These are phyloP conservation scores for Hyles euphorbiae DNA, from an alignment of 1,140 invertebrate genomes.

Conservation along the genomic window DNA sequence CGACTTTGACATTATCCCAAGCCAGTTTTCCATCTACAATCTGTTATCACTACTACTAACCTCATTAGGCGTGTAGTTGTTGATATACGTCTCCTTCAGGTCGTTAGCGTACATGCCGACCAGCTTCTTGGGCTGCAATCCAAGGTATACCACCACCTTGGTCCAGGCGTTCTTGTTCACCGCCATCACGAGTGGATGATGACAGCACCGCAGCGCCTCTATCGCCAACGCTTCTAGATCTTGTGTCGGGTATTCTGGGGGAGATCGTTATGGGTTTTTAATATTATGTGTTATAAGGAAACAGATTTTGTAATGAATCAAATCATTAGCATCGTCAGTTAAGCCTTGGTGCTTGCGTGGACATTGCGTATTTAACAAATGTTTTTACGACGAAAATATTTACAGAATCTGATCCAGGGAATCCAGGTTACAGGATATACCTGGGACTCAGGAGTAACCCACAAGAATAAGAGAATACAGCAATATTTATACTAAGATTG, in stretches of 20 bases:
- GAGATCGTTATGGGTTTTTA: conserved; percentile 1
- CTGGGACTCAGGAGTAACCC: no score
- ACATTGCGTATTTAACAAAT: no score
- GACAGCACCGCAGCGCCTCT: conserved; percentile 79
- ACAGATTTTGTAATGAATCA: no score
- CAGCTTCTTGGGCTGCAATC: conserved; percentile 76
- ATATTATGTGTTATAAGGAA: background rate
- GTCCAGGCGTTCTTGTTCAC: conserved; percentile 77
- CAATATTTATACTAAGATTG: no score
- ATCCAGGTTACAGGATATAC: no score
- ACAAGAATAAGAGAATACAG: no score
- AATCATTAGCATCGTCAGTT: no score
- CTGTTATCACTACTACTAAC: conserved; percentile 46
- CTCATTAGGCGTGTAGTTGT: conserved; percentile 75
- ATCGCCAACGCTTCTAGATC: conserved; percentile 76
- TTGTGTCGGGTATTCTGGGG: conserved; percentile 61
- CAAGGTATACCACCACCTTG: conserved; percentile 77
- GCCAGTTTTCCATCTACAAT: no score
- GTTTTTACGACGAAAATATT: no score
- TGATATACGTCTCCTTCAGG: conserved; percentile 78
- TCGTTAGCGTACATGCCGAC: conserved; percentile 74
- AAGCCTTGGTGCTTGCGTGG: no score
- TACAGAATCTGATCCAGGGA: no score
- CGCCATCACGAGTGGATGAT: conserved; percentile 80
- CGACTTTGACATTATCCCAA: no score